These are phyloP conservation scores for Dicaeum eximium DNA, from an alignment of 2,113 vertebrate species.

Conservation along the genomic window DNA sequence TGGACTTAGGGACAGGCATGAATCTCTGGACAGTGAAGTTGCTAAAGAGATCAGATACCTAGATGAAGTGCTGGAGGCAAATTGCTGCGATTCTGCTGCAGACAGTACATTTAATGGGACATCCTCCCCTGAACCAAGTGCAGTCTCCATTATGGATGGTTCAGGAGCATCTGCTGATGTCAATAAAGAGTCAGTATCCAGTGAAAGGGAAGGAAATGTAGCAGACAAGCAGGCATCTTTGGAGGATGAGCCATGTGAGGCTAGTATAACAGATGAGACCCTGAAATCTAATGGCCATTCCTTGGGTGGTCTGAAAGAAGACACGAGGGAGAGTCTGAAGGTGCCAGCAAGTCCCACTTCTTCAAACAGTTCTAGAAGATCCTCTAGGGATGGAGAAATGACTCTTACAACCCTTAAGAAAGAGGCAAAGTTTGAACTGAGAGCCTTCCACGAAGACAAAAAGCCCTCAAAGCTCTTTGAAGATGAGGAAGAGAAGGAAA, in stretches of 20 bases:
- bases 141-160: constrained; percentile 56
- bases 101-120: constrained; percentile 85
- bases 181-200: constrained; percentile 26
- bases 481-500: constrained; percentile 78
- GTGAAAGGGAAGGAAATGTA: constrained; percentile 49
- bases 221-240: constrained; percentile 61
- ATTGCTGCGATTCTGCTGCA: constrained; percentile 78
- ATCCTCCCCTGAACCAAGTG: constrained; percentile 71
- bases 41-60: constrained; percentile 91
- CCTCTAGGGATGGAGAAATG: constrained; percentile 75
- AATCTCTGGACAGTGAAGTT: constrained; percentile 85
- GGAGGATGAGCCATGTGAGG: constrained; percentile 46
- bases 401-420: constrained; percentile 77
- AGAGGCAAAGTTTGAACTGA: constrained; percentile 89
- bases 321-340: constrained; percentile 42
- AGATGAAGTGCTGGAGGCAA: constrained; percentile 93
- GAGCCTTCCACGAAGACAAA: constrained; percentile 92
- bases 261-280: constrained; percentile 41
- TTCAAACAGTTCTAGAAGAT: constrained; percentile 71
- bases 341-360: constrained; percentile 70
- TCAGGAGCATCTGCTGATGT: constrained; percentile 65
- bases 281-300: constrained; percentile 73
- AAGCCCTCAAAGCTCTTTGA: constrained; percentile 92
- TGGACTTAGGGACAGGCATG: constrained; percentile 76
- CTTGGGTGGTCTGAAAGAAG: constrained; percentile 50